These are phyloP conservation scores for Typhlichthys subterraneus DNA, from an alignment of 2,797 vertebrate species.

Conservation along the genomic window DNA sequence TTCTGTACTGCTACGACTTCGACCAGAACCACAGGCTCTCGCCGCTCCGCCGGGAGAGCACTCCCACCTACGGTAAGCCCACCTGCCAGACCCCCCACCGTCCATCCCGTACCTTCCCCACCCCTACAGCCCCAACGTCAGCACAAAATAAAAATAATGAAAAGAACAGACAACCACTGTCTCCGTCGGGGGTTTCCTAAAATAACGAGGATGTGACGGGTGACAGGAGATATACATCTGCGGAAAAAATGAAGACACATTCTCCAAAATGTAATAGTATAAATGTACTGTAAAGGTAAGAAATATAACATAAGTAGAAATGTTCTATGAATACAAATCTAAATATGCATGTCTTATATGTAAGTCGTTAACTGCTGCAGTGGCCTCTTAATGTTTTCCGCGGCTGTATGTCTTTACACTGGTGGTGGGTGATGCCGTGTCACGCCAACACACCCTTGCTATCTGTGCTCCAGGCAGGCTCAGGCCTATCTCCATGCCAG, in stretches of 20 bases:
- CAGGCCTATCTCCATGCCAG: constrained; percentile 98
- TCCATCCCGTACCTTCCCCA: not conserved
- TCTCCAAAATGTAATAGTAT: too few species aligned
- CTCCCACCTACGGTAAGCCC: constrained; percentile 91
- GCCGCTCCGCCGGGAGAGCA: constrained; percentile 90
- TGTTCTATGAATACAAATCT: too few species aligned
- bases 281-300: too few species aligned
- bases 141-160: not conserved
- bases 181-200: too few species aligned
- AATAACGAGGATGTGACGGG: too few species aligned
- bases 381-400: too few species aligned
- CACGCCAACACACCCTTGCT: constrained; percentile 8
- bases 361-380: not conserved
- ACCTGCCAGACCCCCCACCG: not conserved
- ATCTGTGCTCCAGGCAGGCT: constrained; percentile 85
- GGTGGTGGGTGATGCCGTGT: not conserved
- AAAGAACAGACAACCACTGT: too few species aligned
- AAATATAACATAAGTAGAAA: too few species aligned
- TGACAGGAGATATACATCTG: too few species aligned
- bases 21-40: constrained; percentile 91
- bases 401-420: not conserved
- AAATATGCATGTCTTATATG: too few species aligned
- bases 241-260: too few species aligned
- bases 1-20: constrained; percentile 97
- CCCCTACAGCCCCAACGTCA: not conserved